Percentiles rank a stretch among this genome's conserved stretches.
Conservation (phyloP, 2,888 invertebrate species). For the Octodonta nipae region DNA sequence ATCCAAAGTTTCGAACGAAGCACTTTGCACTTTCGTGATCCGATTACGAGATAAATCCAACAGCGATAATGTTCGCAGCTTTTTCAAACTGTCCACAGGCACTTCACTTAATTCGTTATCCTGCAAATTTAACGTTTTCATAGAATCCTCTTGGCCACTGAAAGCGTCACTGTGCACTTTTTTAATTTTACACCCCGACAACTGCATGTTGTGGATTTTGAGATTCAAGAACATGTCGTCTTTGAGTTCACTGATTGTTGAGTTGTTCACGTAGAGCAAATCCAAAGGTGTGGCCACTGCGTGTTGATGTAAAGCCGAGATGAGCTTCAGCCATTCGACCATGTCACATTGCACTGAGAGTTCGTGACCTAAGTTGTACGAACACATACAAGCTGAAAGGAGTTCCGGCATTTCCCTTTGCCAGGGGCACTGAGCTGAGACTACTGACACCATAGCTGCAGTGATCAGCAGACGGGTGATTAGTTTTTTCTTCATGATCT, state of each 20-base stretch:
- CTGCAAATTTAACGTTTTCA: slow-evolving; percentile 74
- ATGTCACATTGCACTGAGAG: slow-evolving; percentile 83
- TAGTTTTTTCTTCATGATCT: slow-evolving; percentile 30
- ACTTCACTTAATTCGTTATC: slow-evolving; percentile 69
- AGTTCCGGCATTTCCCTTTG: slow-evolving; percentile 58
- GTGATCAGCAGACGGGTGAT: slow-evolving; percentile 22
- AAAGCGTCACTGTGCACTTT: slow-evolving; percentile 62
- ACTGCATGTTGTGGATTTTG: slow-evolving; percentile 67
- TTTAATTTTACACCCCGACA: slow-evolving; percentile 68
- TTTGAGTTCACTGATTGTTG: slow-evolving; percentile 55
- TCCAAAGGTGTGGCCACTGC: slow-evolving; percentile 58
- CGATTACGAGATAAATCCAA: slow-evolving; percentile 75
- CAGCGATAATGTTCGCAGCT: slow-evolving; percentile 56
- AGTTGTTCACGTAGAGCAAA: slow-evolving; percentile 78
- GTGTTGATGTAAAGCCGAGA: slow-evolving; percentile 58
- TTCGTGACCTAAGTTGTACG: slow-evolving; percentile 71
- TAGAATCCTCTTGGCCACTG: slow-evolving; percentile 63
- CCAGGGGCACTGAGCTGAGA: slow-evolving; percentile 72
- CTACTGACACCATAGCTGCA: slow-evolving; percentile 19
- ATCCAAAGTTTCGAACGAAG: slow-evolving; percentile 58
- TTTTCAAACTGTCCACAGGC: slow-evolving; percentile 58
- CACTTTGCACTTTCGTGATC: slow-evolving; percentile 56
- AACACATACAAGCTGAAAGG: slow-evolving; percentile 76
- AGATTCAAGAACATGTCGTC: slow-evolving; percentile 57
- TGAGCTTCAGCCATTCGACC: slow-evolving; percentile 65